Evolutionary conservation across 2,113 vertebrate genomes (phyloP).

Genomic region (Beaufortia kweichowensis): DNA sequence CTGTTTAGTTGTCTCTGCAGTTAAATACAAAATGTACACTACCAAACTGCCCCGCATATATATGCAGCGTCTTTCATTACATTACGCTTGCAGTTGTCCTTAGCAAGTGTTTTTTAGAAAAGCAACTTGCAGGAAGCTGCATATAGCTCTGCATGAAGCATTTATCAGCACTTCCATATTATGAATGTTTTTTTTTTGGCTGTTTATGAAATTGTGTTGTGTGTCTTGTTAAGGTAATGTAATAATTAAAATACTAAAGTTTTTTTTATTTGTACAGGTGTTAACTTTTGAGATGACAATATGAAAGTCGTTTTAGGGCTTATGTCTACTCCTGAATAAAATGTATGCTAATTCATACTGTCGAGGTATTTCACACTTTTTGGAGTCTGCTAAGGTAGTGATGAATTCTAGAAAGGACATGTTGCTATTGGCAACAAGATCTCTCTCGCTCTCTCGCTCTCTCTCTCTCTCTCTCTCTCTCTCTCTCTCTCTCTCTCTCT

Average conservation of each 20-base stretch:
- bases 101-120: too few species aligned
- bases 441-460: constrained; percentile 29
- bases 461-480: constrained; percentile 28
- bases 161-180: too few species aligned
- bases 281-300: background rate
- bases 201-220: too few species aligned
- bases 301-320: background rate
- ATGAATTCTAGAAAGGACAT: constrained; percentile 39
- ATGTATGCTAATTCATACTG: background rate
- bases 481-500: constrained; percentile 27
- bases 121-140: too few species aligned
- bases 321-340: background rate
- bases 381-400: background rate
- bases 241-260: too few species aligned
- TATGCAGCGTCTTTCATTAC: too few species aligned
- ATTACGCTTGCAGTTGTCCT: too few species aligned
- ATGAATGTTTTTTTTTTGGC: background rate
- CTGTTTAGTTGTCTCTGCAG: background rate
- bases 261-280: background rate
- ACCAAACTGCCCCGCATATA: too few species aligned
- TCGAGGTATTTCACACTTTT: background rate
- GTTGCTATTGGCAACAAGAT: constrained; percentile 64
- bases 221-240: too few species aligned
- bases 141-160: too few species aligned
- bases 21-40: background rate